Conservation (phyloP, 2,888 invertebrate species). For the Oeneis ivallda region DNA sequence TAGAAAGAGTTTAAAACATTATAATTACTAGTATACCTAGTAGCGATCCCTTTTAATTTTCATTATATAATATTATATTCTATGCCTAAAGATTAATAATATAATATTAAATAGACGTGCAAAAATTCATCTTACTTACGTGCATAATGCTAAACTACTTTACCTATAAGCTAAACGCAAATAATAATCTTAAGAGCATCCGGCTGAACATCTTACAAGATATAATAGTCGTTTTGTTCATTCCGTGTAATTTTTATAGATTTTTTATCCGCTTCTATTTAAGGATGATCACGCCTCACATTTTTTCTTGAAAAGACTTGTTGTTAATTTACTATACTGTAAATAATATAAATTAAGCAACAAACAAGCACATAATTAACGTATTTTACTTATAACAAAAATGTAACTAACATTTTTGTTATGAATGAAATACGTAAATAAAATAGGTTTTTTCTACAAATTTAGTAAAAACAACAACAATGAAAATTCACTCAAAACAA, state of each 20-base stretch:
- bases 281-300: constrained; percentile 7
- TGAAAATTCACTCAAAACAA: no score
- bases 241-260: constrained; percentile 15
- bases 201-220: constrained; percentile 51
- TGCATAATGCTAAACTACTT: constrained; percentile 29
- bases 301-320: constrained; percentile 3
- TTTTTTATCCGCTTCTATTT: constrained; percentile 9
- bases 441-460: no score
- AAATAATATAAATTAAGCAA: background rate
- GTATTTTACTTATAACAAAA: background rate
- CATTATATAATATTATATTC: background rate
- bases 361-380: background rate
- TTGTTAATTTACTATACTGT: background rate
- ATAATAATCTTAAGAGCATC: constrained; percentile 57
- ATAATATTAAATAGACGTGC: constrained; percentile 9
- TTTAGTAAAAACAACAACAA: no score
- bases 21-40: no score
- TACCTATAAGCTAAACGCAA: constrained; percentile 57
- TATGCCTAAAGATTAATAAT: background rate
- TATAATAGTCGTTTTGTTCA: constrained; percentile 8
- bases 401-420: background rate
- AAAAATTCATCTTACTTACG: constrained; percentile 22
- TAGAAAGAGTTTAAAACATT: no score
- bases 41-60: background rate
- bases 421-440: no score